phyloP scores from a whole-genome alignment of 92 coral and sea anemone genomes.

The Actinernus sp. region DNA sequence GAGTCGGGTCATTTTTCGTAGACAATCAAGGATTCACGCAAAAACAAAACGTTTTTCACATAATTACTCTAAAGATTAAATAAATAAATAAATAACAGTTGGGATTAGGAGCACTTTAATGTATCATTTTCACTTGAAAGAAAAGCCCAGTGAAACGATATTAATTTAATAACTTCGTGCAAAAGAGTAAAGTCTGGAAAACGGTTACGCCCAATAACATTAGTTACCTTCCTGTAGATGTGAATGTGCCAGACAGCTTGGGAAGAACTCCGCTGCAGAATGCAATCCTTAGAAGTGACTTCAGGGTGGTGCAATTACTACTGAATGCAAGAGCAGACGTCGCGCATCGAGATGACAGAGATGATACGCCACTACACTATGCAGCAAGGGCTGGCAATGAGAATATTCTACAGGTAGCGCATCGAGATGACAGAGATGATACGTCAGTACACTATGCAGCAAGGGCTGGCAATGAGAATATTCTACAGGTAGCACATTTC shows the following conservation, averaged over 20 bases:
- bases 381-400: conserved; percentile 15
- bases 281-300: conserved; percentile 12
- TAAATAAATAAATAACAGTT: too few species aligned
- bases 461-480: conserved; percentile 62
- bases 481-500: conserved; percentile 68
- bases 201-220: too few species aligned
- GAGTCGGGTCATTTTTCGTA: too few species aligned
- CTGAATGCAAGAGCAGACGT: conserved; percentile 26
- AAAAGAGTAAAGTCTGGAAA: too few species aligned
- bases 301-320: conserved; percentile 7
- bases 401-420: conserved; percentile 11
- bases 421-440: conserved; percentile 71
- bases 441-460: conserved; percentile 84
- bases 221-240: neutral
- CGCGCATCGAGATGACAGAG: conserved; percentile 26
- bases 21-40: too few species aligned
- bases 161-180: too few species aligned
- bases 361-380: conserved; percentile 19
- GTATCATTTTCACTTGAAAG: too few species aligned
- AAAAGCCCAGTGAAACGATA: too few species aligned
- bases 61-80: too few species aligned
- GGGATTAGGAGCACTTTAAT: too few species aligned
- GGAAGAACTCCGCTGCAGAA: conserved; percentile 40
- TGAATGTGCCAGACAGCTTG: conserved; percentile 10
- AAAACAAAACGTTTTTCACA: too few species aligned